Conservation (phyloP, 2,888 invertebrate species). For the Crocallis elinguaria region DNA sequence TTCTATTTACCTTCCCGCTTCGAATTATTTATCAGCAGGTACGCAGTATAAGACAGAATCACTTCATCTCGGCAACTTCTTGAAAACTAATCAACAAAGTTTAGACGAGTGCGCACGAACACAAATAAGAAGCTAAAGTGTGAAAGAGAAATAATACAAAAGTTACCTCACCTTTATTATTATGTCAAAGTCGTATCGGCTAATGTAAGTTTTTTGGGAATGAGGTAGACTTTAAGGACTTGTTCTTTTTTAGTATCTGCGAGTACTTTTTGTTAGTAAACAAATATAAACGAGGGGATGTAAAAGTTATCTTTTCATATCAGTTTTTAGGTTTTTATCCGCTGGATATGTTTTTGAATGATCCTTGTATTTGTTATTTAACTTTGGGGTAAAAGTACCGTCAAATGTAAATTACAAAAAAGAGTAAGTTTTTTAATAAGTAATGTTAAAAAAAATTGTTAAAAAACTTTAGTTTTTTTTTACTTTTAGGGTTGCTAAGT, state of each 20-base stretch:
- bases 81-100: slow-evolving; percentile 43
- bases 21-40: slow-evolving; percentile 40
- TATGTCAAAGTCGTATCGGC: slow-evolving; percentile 31
- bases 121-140: slow-evolving; percentile 39
- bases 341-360: not conserved
- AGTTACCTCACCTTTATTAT: slow-evolving; percentile 33
- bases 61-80: slow-evolving; percentile 37
- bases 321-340: too few species aligned
- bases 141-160: slow-evolving; percentile 37
- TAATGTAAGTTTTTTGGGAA: slow-evolving; percentile 19
- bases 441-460: too few species aligned
- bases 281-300: not conserved
- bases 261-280: not conserved
- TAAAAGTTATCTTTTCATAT: too few species aligned
- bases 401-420: too few species aligned
- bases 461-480: too few species aligned
- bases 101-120: slow-evolving; percentile 35
- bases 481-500: too few species aligned
- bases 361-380: not conserved
- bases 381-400: too few species aligned
- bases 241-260: not conserved
- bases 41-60: slow-evolving; percentile 34
- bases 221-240: not conserved
- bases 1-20: slow-evolving; percentile 37
- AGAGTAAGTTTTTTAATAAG: too few species aligned